Percentiles rank a stretch among this genome's conserved stretches.
phyloP scores from a whole-genome alignment of 2,113 vertebrate genomes.

The Synodontis membranacea region DNA sequence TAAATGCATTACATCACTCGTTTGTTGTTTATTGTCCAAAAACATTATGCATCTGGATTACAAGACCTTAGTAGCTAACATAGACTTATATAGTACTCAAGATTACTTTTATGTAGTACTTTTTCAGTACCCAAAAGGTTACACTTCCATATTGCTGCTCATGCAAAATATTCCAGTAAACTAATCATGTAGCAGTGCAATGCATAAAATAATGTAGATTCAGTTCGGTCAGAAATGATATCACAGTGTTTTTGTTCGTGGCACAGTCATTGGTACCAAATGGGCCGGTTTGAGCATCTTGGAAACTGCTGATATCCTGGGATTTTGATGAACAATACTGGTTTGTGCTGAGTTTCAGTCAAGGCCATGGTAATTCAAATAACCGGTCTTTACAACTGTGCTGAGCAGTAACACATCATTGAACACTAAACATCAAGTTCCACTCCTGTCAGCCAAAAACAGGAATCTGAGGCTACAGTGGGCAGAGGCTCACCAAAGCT shows the following conservation, averaged over 20 bases:
- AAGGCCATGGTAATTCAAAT: neutral
- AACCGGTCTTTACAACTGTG: neutral
- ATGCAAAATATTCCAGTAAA: too few relatives aligned
- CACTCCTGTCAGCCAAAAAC: neutral
- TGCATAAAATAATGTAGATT: neutral
- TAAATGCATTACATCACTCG: too few relatives aligned
- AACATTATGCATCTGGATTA: too few relatives aligned
- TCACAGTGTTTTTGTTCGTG: neutral
- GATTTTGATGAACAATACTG: neutral
- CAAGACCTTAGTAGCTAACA: too few relatives aligned
- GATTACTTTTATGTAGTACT: too few relatives aligned
- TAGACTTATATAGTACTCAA: neutral
- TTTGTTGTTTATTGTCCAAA: neutral
- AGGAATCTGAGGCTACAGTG: neutral
- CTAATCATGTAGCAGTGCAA: too few relatives aligned
- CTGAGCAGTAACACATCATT: neutral
- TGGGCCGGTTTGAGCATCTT: neutral
- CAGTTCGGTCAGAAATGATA: neutral
- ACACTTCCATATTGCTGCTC: neutral
- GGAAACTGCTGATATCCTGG: neutral
- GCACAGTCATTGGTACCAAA: too few relatives aligned
- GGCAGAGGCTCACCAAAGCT: neutral
- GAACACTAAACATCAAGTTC: neutral
- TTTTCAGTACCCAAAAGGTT: too few relatives aligned
- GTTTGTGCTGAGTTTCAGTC: neutral